Conservation (phyloP, 2,888 invertebrate species). For the Maniola hyperantus region DNA sequence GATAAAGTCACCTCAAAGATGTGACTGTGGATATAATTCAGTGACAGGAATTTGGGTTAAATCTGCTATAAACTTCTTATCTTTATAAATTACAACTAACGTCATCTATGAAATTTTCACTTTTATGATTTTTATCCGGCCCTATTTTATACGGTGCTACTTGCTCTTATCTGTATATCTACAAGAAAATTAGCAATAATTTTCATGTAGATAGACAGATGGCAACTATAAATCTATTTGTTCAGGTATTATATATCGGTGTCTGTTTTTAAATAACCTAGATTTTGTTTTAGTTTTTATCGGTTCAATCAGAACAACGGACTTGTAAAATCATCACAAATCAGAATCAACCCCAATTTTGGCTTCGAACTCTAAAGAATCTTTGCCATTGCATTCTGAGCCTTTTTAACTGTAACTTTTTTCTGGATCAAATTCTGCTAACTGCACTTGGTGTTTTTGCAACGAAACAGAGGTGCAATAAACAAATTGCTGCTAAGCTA, state of each 20-base stretch:
- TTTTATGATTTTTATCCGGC: constrained; percentile 40
- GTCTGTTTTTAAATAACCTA: neutral
- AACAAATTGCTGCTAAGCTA: too few species aligned
- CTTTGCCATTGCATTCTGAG: too few species aligned
- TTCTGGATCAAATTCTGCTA: too few species aligned
- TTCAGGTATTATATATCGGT: neutral
- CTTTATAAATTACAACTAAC: constrained; percentile 43
- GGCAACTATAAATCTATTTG: neutral
- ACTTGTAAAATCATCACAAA: too few species aligned
- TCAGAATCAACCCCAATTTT: too few species aligned
- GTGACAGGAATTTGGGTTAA: constrained; percentile 59
- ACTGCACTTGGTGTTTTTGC: too few species aligned
- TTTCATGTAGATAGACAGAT: neutral
- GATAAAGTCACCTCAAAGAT: too few species aligned
- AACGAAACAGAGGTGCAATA: too few species aligned
- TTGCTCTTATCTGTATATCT: constrained; percentile 1
- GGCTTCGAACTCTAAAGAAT: too few species aligned
- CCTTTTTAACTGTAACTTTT: too few species aligned
- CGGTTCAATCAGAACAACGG: neutral
- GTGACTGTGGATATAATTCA: constrained; percentile 4
- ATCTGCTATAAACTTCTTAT: constrained; percentile 62
- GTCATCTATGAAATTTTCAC: constrained; percentile 38
- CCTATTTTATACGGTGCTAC: constrained; percentile 13
- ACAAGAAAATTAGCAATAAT: neutral
- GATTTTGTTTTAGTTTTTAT: neutral